Conservation (phyloP, 2,888 invertebrate genomes). For the Brenthis hecate region DNA sequence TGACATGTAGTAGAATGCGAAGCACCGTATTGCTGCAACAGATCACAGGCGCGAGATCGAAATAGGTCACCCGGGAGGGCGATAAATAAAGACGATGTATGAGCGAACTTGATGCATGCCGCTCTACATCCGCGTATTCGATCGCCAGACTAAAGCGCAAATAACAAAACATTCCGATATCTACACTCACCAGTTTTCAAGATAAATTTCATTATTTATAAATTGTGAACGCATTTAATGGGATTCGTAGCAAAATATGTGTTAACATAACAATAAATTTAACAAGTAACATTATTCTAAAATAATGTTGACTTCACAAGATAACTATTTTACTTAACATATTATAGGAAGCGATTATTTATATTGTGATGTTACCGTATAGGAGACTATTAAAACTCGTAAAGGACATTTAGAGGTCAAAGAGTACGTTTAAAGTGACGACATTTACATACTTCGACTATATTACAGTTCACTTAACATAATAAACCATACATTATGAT, state of each 20-base stretch:
- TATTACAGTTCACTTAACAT: not conserved
- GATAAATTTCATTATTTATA: constrained; percentile 37
- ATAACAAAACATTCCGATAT: constrained; percentile 42
- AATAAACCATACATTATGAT: not conserved
- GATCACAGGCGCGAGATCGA: constrained; percentile 52
- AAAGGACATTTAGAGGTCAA: constrained; percentile 11
- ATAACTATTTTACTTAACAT: not conserved
- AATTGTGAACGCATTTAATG: constrained; percentile 29
- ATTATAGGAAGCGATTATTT: no score
- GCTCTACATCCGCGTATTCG: constrained; percentile 47
- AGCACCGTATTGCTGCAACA: constrained; percentile 48
- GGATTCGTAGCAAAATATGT: constrained; percentile 30
- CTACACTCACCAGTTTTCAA: constrained; percentile 35
- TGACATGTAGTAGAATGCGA: constrained; percentile 28
- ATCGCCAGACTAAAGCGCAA: constrained; percentile 45
- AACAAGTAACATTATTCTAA: constrained; percentile 15
- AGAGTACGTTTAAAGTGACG: not conserved
- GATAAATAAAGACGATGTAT: constrained; percentile 49
- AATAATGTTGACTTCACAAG: not conserved
- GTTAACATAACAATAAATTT: constrained; percentile 25
- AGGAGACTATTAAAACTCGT: not conserved
- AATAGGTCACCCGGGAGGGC: constrained; percentile 59
- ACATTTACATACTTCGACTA: not conserved
- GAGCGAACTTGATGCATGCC: constrained; percentile 39
- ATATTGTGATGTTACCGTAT: no score